Evolutionary conservation across 2,888 invertebrate genomes (phyloP).

Genomic region (Cheilosia scutellata): DNA sequence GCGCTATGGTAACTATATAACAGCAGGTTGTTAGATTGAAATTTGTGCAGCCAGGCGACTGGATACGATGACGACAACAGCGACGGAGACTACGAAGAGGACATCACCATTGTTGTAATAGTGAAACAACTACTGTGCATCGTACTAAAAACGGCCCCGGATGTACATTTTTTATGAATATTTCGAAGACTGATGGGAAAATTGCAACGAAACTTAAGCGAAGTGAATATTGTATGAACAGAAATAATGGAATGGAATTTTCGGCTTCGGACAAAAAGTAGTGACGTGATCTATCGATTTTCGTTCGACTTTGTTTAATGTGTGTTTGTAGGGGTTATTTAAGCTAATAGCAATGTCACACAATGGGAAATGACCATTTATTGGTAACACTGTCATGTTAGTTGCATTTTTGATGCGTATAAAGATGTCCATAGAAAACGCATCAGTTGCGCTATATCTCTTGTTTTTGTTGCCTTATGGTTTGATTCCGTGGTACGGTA

Average conservation of each 20-base stretch:
- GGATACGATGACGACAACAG: constrained; percentile 31
- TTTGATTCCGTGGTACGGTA: no score
- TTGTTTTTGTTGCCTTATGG: background rate
- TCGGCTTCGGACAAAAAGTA: constrained; percentile 47
- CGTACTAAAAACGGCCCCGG: constrained; percentile 49
- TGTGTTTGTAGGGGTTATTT: constrained; percentile 7
- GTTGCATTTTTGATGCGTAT: constrained; percentile 3
- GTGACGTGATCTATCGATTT: constrained; percentile 51
- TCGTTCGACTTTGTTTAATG: constrained; percentile 5
- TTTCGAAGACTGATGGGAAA: constrained; percentile 68
- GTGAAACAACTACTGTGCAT: constrained; percentile 17
- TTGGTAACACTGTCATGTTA: constrained; percentile 5
- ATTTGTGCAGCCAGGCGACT: constrained; percentile 40
- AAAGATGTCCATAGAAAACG: background rate
- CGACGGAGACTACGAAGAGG: constrained; percentile 25
- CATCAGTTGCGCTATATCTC: background rate
- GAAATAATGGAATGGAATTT: constrained; percentile 65
- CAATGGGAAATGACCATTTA: constrained; percentile 15
- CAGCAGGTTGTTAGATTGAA: constrained; percentile 28
- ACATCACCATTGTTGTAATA: constrained; percentile 50
- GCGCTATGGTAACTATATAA: constrained; percentile 34
- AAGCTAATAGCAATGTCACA: constrained; percentile 43
- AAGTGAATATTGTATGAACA: constrained; percentile 61
- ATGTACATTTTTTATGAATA: constrained; percentile 67
- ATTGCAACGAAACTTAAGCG: constrained; percentile 65